Evolutionary conservation across 2,888 invertebrate genomes (phyloP), one percentile per base, ranked within the genome.

Genomic region (Brenthis hecate): DNA sequence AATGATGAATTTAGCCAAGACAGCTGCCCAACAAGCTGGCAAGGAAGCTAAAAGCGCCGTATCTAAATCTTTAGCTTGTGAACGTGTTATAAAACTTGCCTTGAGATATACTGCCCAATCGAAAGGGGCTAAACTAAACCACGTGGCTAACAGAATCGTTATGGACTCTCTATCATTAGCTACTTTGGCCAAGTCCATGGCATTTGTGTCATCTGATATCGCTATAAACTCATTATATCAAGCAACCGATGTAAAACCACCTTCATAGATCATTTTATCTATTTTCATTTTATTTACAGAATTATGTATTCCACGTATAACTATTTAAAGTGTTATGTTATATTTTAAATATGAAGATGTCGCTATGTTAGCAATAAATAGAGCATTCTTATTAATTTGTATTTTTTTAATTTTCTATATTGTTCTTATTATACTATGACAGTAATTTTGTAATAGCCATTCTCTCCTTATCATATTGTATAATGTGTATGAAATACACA

Each of bases 1-100:
- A 65, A 92, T 92, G 92, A 91, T 91, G 92, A 92, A 91, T 78
- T 82, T 92, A 66, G 92, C 92, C 0, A 92, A 89, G 71, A 91
- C 92, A 6, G 92, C 92, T 16, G 92, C 92, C 6, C 92, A 92
- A 72, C 92, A 92, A 78, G 92, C 92, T 43, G 92, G 92, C 0
- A 92, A 92, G 77, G 92, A 92, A 77, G 92, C 92, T 14, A 92
- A 87, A 74, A 88, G 85, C 76, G 92, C 92, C 3, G 79, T 87
- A 0, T 91, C 92, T 0, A 92, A 92, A 74, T 88, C 92, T 6
- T 75, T 91, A 36, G 89, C 90, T 2, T 88, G 91, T 70, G 92
- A 92, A 74, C 79, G 89, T 16, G 89, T 92, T 0, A 87, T 88
- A 19, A 92, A 92, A 76, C 76, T 91, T 53, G 92, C 92, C 19